A percentile compares a stretch with the other conserved stretches of the same genome.
Conservation (phyloP, 2,113 vertebrate genomes). For the Electrona antarctica region DNA sequence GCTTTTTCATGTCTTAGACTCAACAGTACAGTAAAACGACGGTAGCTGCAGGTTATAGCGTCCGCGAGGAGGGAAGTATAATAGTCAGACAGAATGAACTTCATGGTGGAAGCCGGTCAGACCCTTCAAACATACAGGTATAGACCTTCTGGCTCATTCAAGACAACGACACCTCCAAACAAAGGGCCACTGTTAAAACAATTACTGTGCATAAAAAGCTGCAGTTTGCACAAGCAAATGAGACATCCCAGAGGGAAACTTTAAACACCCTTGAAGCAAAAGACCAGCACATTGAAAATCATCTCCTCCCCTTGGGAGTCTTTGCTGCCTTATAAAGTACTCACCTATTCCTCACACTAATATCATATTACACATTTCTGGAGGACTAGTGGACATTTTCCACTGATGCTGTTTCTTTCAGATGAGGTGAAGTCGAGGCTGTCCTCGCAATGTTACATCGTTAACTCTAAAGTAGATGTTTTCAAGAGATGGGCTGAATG, state of each 20-base stretch:
- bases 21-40: conserved; percentile 34
- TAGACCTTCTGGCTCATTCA: conserved; percentile 19
- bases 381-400: conserved; percentile 31
- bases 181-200: conserved; percentile 28
- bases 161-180: conserved; percentile 25
- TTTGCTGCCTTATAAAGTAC: conserved; percentile 47
- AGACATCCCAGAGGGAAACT: conserved; percentile 38
- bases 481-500: not conserved
- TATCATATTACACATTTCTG: conserved; percentile 36
- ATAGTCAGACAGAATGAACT: conserved; percentile 51
- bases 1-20: conserved; percentile 37
- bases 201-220: not conserved
- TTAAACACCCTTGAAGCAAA: conserved; percentile 44
- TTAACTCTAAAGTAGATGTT: not conserved
- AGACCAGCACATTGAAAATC: conserved; percentile 52
- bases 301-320: conserved; percentile 35
- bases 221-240: conserved; percentile 17
- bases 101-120: conserved; percentile 41
- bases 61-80: conserved; percentile 38
- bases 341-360: conserved; percentile 34
- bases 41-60: conserved; percentile 26
- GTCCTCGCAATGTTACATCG: not conserved
- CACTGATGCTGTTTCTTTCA: conserved; percentile 3
- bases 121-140: conserved; percentile 31
- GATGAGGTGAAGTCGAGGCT: not conserved